Percentiles rank a stretch among this genome's conserved stretches.
These are phyloP conservation scores for Lochmaea capreae DNA, from an alignment of 2,888 invertebrate species.

Conservation along the genomic window DNA sequence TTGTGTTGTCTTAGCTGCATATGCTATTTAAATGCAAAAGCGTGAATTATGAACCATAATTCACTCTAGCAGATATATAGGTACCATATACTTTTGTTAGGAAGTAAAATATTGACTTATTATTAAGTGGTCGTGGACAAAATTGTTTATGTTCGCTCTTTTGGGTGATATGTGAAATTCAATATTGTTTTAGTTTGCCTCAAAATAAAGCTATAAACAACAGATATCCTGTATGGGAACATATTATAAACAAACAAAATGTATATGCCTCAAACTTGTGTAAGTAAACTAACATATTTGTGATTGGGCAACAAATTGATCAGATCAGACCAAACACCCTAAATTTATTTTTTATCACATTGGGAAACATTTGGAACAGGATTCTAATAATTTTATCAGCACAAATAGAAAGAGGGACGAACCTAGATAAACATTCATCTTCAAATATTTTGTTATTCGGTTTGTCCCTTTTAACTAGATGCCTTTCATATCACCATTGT, in stretches of 20 bases:
- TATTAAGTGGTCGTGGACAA: no score
- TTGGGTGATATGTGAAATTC: no score
- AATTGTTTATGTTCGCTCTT: no score
- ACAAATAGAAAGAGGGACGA: conserved; percentile 25
- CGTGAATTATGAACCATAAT: no score
- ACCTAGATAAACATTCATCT: conserved; percentile 25
- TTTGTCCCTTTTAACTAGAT: conserved; percentile 27
- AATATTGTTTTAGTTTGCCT: no score
- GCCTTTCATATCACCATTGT: conserved; percentile 18
- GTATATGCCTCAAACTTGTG: neutral
- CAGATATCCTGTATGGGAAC: neutral
- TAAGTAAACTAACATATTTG: neutral
- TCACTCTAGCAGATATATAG: no score
- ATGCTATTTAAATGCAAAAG: no score
- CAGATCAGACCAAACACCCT: neutral
- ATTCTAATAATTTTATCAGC: conserved; percentile 23
- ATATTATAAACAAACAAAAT: neutral
- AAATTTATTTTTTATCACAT: neutral
- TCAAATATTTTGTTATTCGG: conserved; percentile 27
- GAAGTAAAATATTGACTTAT: no score
- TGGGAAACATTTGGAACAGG: neutral
- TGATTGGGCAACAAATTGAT: neutral
- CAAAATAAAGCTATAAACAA: no score
- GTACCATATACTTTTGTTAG: no score
- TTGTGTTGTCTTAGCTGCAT: no score